Evolutionary conservation across 2,797 vertebrate genomes (phyloP), one percentile per base, ranked within the genome.

Genomic region (Austrolebias charrua): DNA sequence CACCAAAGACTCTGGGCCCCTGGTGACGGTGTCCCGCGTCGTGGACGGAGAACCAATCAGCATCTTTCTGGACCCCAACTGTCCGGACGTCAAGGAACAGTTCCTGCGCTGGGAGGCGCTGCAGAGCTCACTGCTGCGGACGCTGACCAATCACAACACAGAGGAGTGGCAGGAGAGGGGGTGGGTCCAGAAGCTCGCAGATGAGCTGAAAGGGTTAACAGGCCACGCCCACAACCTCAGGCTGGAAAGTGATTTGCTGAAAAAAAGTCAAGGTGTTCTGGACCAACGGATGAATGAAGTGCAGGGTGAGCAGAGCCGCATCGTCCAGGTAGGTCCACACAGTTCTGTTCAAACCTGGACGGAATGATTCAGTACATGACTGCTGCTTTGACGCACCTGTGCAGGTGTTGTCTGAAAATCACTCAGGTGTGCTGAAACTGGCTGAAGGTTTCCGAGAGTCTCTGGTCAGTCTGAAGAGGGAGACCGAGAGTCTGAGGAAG

Each of bases 41-140:
- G 46, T 63, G 4, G 94, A 94, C 59, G 91, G 93, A 60, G 94
- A 94, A 1, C 94, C 88, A 64, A 91, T 96, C 87, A 96, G 91
- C 88, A 94, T 96, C 83, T 95, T 94, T 82, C 90, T 96, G 4
- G 95, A 96, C 73, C 94, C 95, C 0, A 95, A 95, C 84, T 97
- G 95, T 82, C 95, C 94, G 0, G 94, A 94, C 28, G 84, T 92
- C 0, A 81, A 86, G 0, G 90, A 91, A 2, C 76, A 91, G 76
- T 89, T 97, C 10, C 72, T 93, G 31, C 93, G 90, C 13, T 82
- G 96, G 87, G 96, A 97, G 76, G 93, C 88, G 0, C 88, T 95
- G 60, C 95, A 97, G 84, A 90, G 80, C 16, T 94, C 94, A 0
- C 76, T 97, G 77, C 90, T 97, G 63, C 88, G 75, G 0, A 86